A percentile compares a stretch with the other conserved stretches of the same genome.
Conservation (phyloP, 2,888 invertebrate genomes). For the Trissonchulus sp. region DNA sequence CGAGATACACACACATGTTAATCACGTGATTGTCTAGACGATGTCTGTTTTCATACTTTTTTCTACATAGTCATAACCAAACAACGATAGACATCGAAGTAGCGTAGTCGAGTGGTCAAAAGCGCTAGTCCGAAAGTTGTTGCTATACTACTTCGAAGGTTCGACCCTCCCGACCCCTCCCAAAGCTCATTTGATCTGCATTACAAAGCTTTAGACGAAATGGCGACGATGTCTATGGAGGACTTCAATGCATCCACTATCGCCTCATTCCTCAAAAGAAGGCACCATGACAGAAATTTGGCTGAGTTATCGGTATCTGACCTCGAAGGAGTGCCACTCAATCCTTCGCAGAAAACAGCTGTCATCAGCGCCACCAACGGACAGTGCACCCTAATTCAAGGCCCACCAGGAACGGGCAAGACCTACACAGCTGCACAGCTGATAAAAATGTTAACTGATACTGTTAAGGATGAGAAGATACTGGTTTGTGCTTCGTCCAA, state of each 20-base stretch:
- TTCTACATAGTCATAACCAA: too few species aligned
- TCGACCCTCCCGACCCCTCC: background rate
- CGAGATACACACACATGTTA: too few species aligned
- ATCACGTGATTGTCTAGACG: too few species aligned
- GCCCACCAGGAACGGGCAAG: background rate
- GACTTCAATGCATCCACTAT: background rate
- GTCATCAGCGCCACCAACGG: background rate
- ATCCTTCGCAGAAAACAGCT: background rate
- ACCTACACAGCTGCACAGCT: too few species aligned
- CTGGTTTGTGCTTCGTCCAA: too few species aligned
- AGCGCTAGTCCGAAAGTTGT: too few species aligned
- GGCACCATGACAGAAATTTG: background rate
- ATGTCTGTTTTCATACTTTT: too few species aligned
- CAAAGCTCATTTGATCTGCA: background rate
- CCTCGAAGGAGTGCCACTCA: background rate
- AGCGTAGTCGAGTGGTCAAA: too few species aligned
- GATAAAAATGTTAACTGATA: too few species aligned
- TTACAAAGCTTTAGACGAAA: background rate
- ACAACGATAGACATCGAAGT: too few species aligned
- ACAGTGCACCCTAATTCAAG: background rate
- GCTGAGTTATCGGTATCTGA: background rate
- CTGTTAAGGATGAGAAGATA: too few species aligned
- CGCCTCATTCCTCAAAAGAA: background rate
- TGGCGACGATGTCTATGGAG: background rate
- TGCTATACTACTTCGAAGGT: too few species aligned